phyloP scores from a whole-genome alignment of 92 coral and sea anemone species.

The Parazoanthus darwini region DNA sequence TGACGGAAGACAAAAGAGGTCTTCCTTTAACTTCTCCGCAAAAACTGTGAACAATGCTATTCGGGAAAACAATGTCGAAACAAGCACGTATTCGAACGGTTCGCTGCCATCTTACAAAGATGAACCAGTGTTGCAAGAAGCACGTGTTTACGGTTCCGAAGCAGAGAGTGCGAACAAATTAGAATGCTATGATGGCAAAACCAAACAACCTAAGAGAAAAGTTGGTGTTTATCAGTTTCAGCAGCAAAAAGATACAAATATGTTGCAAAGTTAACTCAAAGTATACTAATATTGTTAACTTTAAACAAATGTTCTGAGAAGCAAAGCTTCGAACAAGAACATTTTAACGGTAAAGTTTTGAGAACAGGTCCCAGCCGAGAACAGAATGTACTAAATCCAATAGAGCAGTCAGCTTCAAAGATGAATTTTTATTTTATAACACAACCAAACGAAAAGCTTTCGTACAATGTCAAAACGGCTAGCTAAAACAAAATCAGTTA shows the following conservation, averaged over 20 bases:
- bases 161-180: neutral
- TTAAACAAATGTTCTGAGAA: no score
- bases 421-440: no score
- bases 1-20: neutral
- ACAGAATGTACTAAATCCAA: no score
- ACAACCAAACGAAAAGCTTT: no score
- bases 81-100: neutral
- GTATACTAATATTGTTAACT: neutral
- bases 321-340: no score
- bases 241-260: neutral
- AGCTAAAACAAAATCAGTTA: no score
- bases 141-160: neutral
- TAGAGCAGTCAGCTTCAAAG: no score
- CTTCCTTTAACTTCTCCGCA: neutral
- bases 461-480: no score
- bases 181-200: neutral
- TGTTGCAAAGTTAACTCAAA: neutral
- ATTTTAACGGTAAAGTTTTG: no score
- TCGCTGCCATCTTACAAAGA: neutral
- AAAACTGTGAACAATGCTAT: neutral
- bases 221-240: constrained; percentile 15
- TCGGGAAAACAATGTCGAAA: neutral
- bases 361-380: neutral
- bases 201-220: neutral
- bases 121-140: neutral